phyloP scores from a whole-genome alignment of 2,797 vertebrate genomes.

The Mormyrops attenuatus region DNA sequence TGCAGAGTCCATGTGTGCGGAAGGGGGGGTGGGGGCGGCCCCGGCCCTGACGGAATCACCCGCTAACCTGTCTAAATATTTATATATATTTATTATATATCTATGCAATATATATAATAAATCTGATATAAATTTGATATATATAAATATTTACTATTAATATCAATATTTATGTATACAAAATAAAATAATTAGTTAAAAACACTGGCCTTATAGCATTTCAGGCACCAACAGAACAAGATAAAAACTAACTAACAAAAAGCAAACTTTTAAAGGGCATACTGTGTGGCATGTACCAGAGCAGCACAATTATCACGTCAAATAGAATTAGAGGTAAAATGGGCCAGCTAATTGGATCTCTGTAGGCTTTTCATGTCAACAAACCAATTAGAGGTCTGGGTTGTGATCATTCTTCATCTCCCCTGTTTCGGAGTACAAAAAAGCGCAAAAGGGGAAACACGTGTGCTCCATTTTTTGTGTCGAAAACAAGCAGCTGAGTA shows the following conservation, averaged over 20 bases:
- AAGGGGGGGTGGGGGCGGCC: background rate
- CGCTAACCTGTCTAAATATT: background rate
- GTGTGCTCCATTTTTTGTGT: constrained; percentile 14
- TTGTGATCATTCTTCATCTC: constrained; percentile 16
- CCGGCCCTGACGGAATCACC: background rate
- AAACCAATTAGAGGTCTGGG: constrained; percentile 16
- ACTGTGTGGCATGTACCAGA: constrained; percentile 19
- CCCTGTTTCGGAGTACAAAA: background rate
- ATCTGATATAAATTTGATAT: background rate
- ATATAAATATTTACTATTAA: background rate
- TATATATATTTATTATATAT: background rate
- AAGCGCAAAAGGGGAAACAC: constrained; percentile 9
- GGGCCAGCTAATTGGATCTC: constrained; percentile 22
- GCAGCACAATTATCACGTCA: constrained; percentile 29
- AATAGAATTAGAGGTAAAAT: constrained; percentile 24
- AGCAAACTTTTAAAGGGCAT: background rate
- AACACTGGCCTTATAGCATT: background rate
- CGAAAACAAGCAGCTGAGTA: constrained; percentile 20
- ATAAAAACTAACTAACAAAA: background rate
- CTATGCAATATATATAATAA: background rate
- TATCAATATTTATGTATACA: background rate
- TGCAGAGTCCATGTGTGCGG: background rate
- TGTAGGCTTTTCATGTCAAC: constrained; percentile 13
- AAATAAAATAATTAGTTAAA: background rate
- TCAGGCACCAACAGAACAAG: background rate